phyloP scores from a whole-genome alignment of 2,113 vertebrate species.

The Galbula dea region DNA sequence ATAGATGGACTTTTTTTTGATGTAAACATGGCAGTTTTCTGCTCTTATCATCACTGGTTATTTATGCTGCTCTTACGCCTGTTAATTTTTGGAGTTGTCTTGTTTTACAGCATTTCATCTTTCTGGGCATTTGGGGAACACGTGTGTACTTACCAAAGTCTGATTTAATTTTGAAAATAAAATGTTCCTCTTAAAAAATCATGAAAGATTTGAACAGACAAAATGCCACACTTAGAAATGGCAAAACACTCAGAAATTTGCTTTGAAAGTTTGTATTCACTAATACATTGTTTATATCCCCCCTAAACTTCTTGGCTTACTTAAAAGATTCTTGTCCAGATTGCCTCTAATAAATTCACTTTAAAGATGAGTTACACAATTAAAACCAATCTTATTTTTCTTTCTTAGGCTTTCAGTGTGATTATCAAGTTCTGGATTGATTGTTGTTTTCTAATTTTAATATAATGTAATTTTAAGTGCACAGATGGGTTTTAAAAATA shows the following conservation, averaged over 20 bases:
- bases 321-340: conserved; percentile 21
- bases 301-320: conserved; percentile 52
- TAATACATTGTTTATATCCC: conserved; percentile 41
- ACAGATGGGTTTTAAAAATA: conserved; percentile 16
- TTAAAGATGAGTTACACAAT: conserved; percentile 34
- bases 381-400: not conserved
- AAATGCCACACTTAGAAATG: conserved; percentile 9
- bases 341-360: conserved; percentile 16
- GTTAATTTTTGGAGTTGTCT: not conserved
- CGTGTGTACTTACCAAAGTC: not conserved
- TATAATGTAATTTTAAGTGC: conserved; percentile 16
- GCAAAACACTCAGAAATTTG: conserved; percentile 21
- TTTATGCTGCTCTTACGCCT: not conserved
- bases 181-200: not conserved
- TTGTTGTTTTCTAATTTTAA: conserved; percentile 38
- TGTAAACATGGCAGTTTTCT: not conserved
- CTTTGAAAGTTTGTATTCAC: conserved; percentile 37
- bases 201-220: conserved; percentile 10
- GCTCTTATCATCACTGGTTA: not conserved
- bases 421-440: not conserved
- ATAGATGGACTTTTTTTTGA: not conserved
- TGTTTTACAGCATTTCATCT: not conserved
- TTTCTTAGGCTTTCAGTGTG: not conserved
- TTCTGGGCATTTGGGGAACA: conserved; percentile 12
- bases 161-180: conserved; percentile 41